Percentiles rank a stretch among this genome's conserved stretches.
These are phyloP conservation scores for Forbesichthys papilliferus DNA, from an alignment of 2,113 vertebrate species.

Conservation along the genomic window DNA sequence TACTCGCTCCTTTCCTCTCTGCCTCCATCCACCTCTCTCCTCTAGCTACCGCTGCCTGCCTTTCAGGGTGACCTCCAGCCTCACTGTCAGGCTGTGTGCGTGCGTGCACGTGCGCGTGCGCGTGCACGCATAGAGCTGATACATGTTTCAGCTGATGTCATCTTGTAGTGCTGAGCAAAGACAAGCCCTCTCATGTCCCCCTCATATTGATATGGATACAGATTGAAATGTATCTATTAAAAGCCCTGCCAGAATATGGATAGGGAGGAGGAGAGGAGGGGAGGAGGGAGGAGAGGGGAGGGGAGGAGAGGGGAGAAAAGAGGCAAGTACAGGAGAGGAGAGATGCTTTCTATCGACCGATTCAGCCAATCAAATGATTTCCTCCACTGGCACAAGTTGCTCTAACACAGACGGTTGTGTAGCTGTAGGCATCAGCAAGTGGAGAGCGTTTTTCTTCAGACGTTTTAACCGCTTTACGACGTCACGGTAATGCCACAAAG, in stretches of 20 bases:
- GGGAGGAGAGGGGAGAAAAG: background rate
- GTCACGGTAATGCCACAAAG: too few species aligned
- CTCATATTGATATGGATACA: background rate
- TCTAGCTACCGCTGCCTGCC: background rate
- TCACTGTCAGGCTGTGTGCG: background rate
- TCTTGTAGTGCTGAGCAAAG: background rate
- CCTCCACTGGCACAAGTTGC: conserved; percentile 16
- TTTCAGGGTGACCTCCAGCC: background rate
- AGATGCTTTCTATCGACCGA: background rate
- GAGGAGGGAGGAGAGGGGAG: background rate
- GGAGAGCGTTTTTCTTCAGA: background rate
- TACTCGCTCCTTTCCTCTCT: conserved; percentile 8
- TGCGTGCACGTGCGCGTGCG: background rate
- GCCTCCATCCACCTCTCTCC: conserved; percentile 1
- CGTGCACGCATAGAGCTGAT: background rate
- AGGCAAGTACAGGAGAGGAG: too few species aligned
- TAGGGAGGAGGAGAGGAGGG: background rate
- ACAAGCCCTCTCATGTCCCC: background rate
- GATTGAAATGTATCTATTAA: background rate
- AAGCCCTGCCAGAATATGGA: background rate
- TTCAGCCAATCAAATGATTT: conserved; percentile 20
- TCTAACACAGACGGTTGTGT: conserved; percentile 2
- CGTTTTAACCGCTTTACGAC: too few species aligned
- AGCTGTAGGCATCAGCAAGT: background rate
- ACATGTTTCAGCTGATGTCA: conserved; percentile 5